phyloP scores from a whole-genome alignment of 2,113 vertebrate species.

The Symphodus melops region DNA sequence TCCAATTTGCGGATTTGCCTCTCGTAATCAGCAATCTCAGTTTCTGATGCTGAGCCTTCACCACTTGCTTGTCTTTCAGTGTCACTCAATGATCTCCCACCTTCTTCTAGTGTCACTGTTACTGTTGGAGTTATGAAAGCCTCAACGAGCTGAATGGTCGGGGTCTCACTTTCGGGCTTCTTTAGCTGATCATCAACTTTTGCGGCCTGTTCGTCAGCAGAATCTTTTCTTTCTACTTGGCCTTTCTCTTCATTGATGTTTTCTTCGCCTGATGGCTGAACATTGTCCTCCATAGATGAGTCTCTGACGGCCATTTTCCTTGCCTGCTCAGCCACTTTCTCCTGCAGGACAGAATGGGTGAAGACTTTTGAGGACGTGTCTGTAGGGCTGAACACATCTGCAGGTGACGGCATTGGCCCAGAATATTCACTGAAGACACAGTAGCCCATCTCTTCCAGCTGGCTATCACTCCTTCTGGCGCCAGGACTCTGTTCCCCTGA shows the following conservation, averaged over 20 bases:
- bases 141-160: constrained; percentile 55
- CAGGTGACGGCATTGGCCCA: constrained; percentile 95
- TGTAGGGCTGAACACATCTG: constrained; percentile 85
- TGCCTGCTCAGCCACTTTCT: constrained; percentile 78
- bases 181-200: constrained; percentile 26
- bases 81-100: constrained; percentile 64
- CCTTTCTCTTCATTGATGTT: constrained; percentile 51
- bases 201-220: constrained; percentile 51
- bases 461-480: constrained; percentile 90
- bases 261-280: constrained; percentile 17
- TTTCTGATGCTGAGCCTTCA: constrained; percentile 72
- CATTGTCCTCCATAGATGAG: constrained; percentile 68
- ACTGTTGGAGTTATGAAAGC: constrained; percentile 80
- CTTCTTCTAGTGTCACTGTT: constrained; percentile 82
- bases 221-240: constrained; percentile 44
- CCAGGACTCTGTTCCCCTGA: constrained; percentile 87
- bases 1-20: constrained; percentile 84
- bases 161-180: constrained; percentile 37
- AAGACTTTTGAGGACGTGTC: constrained; percentile 75
- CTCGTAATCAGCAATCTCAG: constrained; percentile 83
- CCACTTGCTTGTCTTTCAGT: constrained; percentile 69
- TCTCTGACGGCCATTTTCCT: constrained; percentile 74
- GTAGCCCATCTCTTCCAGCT: constrained; percentile 95
- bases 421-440: constrained; percentile 99
- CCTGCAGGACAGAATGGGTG: constrained; percentile 79